Conservation (phyloP, 2,888 invertebrate genomes). For the Arenicola marina region DNA sequence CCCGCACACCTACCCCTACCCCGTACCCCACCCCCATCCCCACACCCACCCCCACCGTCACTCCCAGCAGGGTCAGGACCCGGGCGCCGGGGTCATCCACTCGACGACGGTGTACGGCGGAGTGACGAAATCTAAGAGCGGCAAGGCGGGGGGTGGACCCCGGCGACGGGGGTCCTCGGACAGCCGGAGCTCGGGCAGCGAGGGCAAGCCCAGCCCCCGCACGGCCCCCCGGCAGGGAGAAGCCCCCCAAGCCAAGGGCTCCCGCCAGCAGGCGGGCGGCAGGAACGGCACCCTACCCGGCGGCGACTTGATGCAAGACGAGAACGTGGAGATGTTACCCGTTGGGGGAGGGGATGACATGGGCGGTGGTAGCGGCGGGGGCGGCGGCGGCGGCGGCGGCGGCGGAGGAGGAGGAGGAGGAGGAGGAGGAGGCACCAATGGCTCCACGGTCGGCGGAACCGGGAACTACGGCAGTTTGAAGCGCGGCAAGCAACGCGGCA, state of each 20-base stretch:
- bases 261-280: no score
- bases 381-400: constrained; percentile 11
- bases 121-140: neutral
- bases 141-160: neutral
- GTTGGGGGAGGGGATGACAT: constrained; percentile 4
- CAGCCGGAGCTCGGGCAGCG: constrained; percentile 19
- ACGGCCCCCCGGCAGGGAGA: no score
- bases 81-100: neutral
- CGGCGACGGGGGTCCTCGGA: constrained; percentile 19
- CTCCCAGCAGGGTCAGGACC: no score
- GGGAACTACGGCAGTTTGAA: constrained; percentile 17
- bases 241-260: no score
- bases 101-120: neutral
- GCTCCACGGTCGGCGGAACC: no score
- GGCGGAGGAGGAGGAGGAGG: no score
- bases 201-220: constrained; percentile 11
- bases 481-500: constrained; percentile 11
- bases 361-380: constrained; percentile 12
- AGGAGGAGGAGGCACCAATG: neutral
- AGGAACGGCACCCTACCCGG: no score
- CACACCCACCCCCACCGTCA: no score
- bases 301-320: constrained; percentile 17
- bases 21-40: no score
- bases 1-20: no score
- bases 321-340: constrained; percentile 23